Conservation (phyloP, 30 jellyfish, hydroid and myxozoan genomes). For the Catostylus mosaicus region DNA sequence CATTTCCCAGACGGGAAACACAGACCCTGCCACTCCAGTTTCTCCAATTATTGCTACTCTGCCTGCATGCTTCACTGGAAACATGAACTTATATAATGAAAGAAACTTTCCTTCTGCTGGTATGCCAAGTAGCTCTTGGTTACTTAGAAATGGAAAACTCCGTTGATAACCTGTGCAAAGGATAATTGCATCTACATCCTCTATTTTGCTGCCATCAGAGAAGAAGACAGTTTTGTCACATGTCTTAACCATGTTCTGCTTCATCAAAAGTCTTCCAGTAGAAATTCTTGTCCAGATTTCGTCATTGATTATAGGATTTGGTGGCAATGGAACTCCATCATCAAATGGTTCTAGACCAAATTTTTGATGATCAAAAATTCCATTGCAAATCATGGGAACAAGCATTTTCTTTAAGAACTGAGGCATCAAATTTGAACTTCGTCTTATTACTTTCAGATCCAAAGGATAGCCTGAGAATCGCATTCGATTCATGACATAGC, state of each 20-base stretch:
- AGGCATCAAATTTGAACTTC: constrained; percentile 25
- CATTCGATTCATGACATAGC: constrained; percentile 39
- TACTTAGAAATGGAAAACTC: constrained; percentile 58
- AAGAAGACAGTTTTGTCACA: constrained; percentile 41
- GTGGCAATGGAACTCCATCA: neutral
- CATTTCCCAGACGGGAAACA: constrained; percentile 74
- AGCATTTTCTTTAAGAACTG: neutral
- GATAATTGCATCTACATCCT: constrained; percentile 67
- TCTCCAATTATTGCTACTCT: constrained; percentile 80
- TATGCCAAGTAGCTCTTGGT: constrained; percentile 21
- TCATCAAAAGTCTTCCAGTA: constrained; percentile 57
- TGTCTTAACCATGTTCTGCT: constrained; percentile 18
- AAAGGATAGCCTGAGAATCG: constrained; percentile 57
- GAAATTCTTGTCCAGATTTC: constrained; percentile 69
- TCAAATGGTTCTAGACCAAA: constrained; percentile 58
- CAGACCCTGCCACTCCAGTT: constrained; percentile 61
- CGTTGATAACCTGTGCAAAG: constrained; percentile 86
- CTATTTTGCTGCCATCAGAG: constrained; percentile 59
- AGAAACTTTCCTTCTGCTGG: constrained; percentile 57
- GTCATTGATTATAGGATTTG: constrained; percentile 39
- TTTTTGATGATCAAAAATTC: constrained; percentile 26
- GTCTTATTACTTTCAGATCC: constrained; percentile 39
- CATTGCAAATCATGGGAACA: constrained; percentile 15
- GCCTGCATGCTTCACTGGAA: constrained; percentile 59
- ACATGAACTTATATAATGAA: constrained; percentile 65